phyloP scores from a whole-genome alignment of 2,113 vertebrate species.

The Ceyx margarethae region DNA sequence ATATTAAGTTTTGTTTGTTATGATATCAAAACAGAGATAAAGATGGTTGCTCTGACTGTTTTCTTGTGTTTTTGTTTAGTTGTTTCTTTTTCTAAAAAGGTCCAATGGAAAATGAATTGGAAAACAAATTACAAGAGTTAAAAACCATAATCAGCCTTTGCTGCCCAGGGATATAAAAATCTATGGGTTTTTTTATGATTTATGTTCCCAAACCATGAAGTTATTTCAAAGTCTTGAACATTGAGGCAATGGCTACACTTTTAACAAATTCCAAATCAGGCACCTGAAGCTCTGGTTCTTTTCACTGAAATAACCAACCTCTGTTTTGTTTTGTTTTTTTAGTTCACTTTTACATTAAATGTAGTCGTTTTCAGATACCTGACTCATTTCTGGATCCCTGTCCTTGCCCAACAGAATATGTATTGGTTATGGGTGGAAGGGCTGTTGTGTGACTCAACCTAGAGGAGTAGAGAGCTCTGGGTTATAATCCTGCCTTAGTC shows the following conservation, averaged over 20 bases:
- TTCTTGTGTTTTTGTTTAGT: background rate
- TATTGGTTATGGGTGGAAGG: background rate
- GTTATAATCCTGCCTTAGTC: constrained; percentile 5
- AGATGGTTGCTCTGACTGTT: background rate
- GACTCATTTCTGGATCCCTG: background rate
- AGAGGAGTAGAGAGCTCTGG: background rate
- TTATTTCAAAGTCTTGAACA: background rate
- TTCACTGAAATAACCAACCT: background rate
- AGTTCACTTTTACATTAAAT: background rate
- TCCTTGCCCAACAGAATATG: background rate
- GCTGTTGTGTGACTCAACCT: background rate
- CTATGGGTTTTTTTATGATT: background rate
- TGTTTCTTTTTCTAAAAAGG: background rate
- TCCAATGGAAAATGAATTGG: background rate
- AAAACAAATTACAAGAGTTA: background rate
- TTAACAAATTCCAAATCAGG: background rate
- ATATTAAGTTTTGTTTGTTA: background rate
- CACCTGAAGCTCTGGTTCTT: background rate
- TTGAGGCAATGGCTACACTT: background rate
- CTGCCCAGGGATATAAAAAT: background rate
- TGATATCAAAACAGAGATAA: background rate
- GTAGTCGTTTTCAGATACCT: background rate
- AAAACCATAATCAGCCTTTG: background rate
- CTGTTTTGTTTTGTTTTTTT: background rate
- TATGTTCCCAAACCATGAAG: background rate